Base-by-base conservation (phyloP, 30 jellyfish, hydroid and myxozoan genomes). In the Aurelia coerulea region DNA sequence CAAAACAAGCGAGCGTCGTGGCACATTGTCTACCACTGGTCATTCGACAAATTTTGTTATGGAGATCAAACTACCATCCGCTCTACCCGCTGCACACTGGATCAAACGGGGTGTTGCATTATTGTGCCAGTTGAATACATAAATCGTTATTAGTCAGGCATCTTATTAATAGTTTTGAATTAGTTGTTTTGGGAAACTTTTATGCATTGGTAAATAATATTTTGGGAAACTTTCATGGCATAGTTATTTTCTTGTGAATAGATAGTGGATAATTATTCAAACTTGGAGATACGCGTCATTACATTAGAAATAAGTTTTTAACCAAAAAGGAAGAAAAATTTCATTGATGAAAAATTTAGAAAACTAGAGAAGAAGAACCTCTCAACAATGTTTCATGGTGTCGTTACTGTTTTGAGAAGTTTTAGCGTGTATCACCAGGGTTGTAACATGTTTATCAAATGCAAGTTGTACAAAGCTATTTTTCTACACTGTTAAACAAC, bases 1-100 rank as follows among this genome's bases (percentile, higher is more conserved):
- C 96, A 91, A 91, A 69, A 91, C 98, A 51, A 91, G 98, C 63
- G 98, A 86, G 67, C 84, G 98, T 19, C 93, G 98, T 33, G 98
- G 98, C 8, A 91, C 98, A 17, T 76, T 91, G 63, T 91, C 98
- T 16, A 91, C 98, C 18, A 91, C 98, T 19, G 98, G 98, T 31
- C 98, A 91, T 50, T 91, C 98, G n/a, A 91, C 98, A 3, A 91
- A 91, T 73, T 91, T 85, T 66, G 98, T 91, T 50, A 91, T 91
- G 98, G 98, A 91, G 68, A 91, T 91, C 82, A 80, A 94, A 56
- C 16, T 91, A 41, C 98, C 96, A 16, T 91, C 98, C 13, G 86
- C 88, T 6, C 77, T 80, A 76, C 89, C 85, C 35, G 74, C 98
- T 10, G 85, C 96, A 0, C 98, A 91, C 62, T 91, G 98, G 98